phyloP scores from a whole-genome alignment of 2,797 vertebrate genomes.

The Rousettus madagascariensis region DNA sequence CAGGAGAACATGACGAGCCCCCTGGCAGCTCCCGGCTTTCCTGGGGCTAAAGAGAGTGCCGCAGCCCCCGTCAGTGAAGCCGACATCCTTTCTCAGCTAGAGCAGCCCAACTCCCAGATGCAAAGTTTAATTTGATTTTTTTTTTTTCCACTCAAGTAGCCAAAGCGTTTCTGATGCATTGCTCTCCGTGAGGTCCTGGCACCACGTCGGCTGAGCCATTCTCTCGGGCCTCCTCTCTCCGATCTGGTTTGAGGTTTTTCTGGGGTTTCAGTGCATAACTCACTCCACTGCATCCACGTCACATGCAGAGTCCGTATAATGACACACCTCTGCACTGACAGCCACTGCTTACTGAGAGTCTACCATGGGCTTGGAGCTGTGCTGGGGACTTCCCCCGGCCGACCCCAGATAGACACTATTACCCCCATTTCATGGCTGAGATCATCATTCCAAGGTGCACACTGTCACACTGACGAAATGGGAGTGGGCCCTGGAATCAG shows the following conservation, averaged over 20 bases:
- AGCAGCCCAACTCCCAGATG: conserved; percentile 61
- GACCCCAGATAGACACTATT: background rate
- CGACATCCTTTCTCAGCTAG: conserved; percentile 45
- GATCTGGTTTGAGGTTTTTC: background rate
- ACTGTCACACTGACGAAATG: background rate
- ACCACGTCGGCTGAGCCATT: background rate
- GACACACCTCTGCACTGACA: background rate
- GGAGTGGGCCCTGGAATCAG: background rate
- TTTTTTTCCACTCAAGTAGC: conserved; percentile 79
- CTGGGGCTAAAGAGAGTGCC: background rate
- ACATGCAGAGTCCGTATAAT: background rate
- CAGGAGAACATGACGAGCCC: background rate
- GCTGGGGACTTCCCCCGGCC: background rate
- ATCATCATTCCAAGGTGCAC: background rate
- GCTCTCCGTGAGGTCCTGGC: conserved; percentile 18
- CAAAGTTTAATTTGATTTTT: conserved; percentile 81
- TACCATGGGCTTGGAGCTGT: background rate
- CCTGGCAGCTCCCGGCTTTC: background rate
- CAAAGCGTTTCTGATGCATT: conserved; percentile 68
- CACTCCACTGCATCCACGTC: background rate
- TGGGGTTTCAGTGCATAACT: background rate
- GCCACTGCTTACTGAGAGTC: background rate
- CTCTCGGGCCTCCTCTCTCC: background rate
- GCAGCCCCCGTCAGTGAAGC: conserved; percentile 43
- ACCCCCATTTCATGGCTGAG: background rate